Conservation (phyloP, 2,797 vertebrate genomes). For the Tauraco hartlaubi region DNA sequence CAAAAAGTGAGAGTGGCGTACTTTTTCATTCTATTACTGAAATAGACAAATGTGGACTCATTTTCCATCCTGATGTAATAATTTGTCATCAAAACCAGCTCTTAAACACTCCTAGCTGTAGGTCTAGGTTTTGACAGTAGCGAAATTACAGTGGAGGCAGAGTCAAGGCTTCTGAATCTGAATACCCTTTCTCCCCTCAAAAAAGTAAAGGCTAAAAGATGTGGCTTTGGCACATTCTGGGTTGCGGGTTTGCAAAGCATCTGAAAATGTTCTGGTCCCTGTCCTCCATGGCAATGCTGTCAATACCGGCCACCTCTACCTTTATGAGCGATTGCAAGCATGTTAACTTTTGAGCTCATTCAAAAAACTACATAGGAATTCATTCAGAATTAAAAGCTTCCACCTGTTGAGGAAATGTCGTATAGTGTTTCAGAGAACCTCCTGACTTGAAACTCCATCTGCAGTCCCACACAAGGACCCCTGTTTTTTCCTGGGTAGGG, state of each 20-base stretch:
- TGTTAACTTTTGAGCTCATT: not conserved
- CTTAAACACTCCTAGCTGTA: conserved; percentile 2
- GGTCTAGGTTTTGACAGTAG: not conserved
- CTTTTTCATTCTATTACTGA: conserved; percentile 47
- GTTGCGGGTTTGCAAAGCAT: not conserved
- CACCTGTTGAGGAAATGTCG: not conserved
- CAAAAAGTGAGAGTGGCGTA: not conserved
- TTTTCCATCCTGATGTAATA: conserved; percentile 43
- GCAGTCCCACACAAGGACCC: not conserved
- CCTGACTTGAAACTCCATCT: conserved; percentile 1
- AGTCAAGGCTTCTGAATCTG: not conserved
- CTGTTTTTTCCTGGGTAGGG: not conserved
- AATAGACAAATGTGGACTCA: conserved; percentile 28
- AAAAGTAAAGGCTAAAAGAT: not conserved
- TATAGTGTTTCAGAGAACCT: conserved; percentile 38
- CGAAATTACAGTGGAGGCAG: not conserved
- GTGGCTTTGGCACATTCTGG: not conserved
- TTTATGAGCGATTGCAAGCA: not conserved
- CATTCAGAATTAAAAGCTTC: conserved; percentile 12
- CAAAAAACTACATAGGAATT: not conserved
- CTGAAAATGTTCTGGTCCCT: not conserved
- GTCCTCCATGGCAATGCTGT: not conserved
- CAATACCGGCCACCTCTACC: not conserved
- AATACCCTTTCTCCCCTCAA: not conserved
- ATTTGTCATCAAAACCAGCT: conserved; percentile 48